Evolutionary conservation across 2,797 vertebrate species (phyloP), one percentile per base, ranked within the genome.

Genomic region (Pygocentrus nattereri): DNA sequence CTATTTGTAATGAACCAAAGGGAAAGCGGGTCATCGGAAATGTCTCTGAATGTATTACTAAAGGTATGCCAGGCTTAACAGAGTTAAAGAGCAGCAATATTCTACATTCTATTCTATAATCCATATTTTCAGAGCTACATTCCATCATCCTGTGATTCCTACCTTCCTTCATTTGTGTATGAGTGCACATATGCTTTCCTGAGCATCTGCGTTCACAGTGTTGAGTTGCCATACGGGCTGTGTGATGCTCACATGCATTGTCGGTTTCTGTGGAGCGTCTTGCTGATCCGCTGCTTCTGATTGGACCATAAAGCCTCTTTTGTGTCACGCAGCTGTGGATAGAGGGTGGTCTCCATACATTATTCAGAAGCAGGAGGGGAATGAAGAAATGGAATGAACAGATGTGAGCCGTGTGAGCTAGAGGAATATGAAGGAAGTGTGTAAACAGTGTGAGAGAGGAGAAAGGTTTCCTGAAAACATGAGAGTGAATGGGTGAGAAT

Each of bases 291-390:
- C 70, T 30, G 25, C 27, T 58, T 38, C 30, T 73, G 71, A 73
- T 73, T 56, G 52, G 71, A 38, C 31, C 30, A 56, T 21, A 21
- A n/a, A 31, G 27, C 3, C 50, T 74, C 47, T 52, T 23, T 69
- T 41, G 67, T 69, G 67, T 69, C 58, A 61, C 58, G 25, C 64
- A 38, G 64, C 64, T n/a, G 19, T 67, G 41, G 41, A 69, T 47
- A n/a, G 41, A 69, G 67, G 38, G 13, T 47, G 44, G 21, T 41
- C 31, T 54, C 10, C 71, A 27, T 73, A 23, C 71, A 73, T 73
- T 69, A 69, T 69, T 69, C 67, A 69, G 67, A 69, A 49, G 5
- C 12, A 49, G 67, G 58, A 61, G 58, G 15, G 23, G 12, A 61
- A 16, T 3, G 67, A 34, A 73, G 50, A 31, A 38, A 34, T 31